Evolutionary conservation across 1,140 invertebrate species (phyloP).

Genomic region (Sipha flava): DNA sequence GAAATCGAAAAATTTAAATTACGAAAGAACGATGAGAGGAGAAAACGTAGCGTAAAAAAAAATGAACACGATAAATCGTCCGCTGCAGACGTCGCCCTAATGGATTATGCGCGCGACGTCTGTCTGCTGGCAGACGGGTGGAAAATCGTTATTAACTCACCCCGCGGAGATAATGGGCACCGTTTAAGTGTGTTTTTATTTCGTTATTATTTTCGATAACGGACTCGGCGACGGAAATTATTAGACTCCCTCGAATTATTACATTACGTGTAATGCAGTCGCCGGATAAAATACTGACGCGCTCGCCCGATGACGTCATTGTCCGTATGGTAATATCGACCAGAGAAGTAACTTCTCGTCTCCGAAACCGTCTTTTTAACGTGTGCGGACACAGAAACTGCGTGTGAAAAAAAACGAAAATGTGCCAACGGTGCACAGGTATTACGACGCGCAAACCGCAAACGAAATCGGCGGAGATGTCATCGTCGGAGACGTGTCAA

Average conservation of each 20-base stretch:
- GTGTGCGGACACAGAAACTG: too few relatives aligned
- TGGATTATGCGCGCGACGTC: background rate
- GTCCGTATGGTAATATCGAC: background rate
- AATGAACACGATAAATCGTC: background rate
- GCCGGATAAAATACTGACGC: background rate
- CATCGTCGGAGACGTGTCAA: too few relatives aligned
- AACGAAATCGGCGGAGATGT: too few relatives aligned
- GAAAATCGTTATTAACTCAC: constrained; percentile 3
- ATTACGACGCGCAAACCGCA: too few relatives aligned
- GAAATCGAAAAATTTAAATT: background rate
- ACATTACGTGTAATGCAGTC: background rate
- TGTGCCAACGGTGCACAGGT: too few relatives aligned
- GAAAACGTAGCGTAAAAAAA: too few relatives aligned
- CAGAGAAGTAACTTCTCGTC: too few relatives aligned
- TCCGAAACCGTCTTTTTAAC: too few relatives aligned
- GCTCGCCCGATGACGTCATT: background rate
- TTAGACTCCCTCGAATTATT: background rate
- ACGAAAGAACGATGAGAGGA: background rate
- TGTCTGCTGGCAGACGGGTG: background rate
- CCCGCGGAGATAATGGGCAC: constrained; percentile 16
- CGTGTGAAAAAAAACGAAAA: too few relatives aligned
- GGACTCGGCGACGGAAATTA: constrained; percentile 15
- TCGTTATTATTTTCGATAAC: constrained; percentile 2
- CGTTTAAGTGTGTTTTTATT: constrained; percentile 3
- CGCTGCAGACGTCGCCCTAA: background rate